These are phyloP conservation scores for Atrichornis clamosus DNA, from an alignment of 2,113 vertebrate species.

Conservation along the genomic window DNA sequence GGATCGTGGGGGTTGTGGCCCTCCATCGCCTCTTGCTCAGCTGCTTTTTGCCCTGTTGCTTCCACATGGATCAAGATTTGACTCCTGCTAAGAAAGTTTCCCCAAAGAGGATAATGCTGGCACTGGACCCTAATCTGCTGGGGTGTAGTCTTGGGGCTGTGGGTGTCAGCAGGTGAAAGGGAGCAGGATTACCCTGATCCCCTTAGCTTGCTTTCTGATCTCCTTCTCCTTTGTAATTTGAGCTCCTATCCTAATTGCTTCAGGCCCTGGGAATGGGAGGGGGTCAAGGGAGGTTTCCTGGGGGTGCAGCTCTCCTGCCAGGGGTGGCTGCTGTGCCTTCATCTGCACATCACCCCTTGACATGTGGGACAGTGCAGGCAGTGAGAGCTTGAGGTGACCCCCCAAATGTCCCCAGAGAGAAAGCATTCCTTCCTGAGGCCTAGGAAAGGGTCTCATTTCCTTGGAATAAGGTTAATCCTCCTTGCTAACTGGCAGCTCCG, in stretches of 20 bases:
- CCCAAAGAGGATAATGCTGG: not conserved
- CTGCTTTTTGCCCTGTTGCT: not conserved
- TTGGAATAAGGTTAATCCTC: not conserved
- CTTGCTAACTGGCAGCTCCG: not conserved
- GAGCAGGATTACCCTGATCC: conserved; percentile 10
- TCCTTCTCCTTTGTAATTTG: not conserved
- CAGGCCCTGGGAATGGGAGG: not conserved
- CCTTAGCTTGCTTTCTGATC: conserved; percentile 14
- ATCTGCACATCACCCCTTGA: not conserved
- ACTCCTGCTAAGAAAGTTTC: not conserved
- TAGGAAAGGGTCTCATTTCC: not conserved
- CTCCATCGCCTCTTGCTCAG: not conserved
- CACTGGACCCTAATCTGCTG: not conserved
- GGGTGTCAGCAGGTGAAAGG: not conserved
- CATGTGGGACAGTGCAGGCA: not conserved
- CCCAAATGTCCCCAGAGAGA: not conserved
- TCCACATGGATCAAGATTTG: not conserved
- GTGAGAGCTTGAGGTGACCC: not conserved
- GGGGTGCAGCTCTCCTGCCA: not conserved
- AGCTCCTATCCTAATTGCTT: not conserved
- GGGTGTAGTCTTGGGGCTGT: not conserved
- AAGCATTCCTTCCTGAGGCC: not conserved
- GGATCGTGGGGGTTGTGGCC: not conserved
- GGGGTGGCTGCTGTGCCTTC: not conserved
- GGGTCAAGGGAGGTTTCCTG: not conserved